Percentiles rank a stretch among this genome's conserved stretches.
These are phyloP conservation scores for Heliconius hewitsoni DNA, from an alignment of 1,140 invertebrate genomes.

Conservation along the genomic window DNA sequence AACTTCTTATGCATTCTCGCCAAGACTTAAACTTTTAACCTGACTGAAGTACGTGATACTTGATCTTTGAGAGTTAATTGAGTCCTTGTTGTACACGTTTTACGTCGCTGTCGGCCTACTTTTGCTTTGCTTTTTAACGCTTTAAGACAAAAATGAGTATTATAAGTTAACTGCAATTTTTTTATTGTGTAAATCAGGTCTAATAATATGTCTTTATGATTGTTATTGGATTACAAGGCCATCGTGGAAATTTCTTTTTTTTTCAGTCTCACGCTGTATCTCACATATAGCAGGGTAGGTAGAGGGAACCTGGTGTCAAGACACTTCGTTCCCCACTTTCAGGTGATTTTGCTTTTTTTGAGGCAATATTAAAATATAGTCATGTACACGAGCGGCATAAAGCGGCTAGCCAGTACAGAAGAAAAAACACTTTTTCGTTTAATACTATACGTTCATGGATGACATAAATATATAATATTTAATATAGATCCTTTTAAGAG, in stretches of 20 bases:
- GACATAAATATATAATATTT: background rate
- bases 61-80: constrained; percentile 6
- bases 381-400: no score
- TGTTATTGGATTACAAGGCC: no score
- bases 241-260: no score
- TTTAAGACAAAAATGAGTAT: background rate
- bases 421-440: background rate
- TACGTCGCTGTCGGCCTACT: background rate
- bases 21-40: constrained; percentile 1
- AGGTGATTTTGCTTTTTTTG: no score
- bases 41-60: background rate
- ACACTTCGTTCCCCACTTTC: no score
- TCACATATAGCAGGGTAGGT: no score
- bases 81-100: background rate
- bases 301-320: no score
- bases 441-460: background rate
- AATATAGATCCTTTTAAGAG: background rate
- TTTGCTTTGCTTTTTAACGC: background rate
- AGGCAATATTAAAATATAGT: no score
- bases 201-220: no score
- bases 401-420: no score
- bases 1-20: background rate
- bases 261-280: no score
- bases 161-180: background rate
- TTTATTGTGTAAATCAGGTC: background rate